Conservation (phyloP, 2,113 vertebrate genomes). For the Oriolus oriolus region DNA sequence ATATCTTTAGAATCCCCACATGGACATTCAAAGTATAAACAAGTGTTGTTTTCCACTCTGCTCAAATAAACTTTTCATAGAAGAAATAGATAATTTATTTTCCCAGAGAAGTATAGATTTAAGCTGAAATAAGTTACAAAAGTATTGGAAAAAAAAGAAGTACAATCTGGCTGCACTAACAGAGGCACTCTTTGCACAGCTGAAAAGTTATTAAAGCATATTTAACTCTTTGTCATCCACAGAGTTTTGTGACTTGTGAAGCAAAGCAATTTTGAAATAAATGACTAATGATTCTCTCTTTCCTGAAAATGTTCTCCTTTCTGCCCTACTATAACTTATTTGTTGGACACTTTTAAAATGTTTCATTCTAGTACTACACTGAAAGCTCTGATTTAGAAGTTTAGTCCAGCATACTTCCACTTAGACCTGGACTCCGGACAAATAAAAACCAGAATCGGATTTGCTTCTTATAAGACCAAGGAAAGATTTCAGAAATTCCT, state of each 20-base stretch:
- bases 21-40: neutral
- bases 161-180: neutral
- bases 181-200: neutral
- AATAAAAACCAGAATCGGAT: neutral
- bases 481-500: neutral
- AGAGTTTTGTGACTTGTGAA: neutral
- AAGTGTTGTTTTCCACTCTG: neutral
- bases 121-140: neutral
- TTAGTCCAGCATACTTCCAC: neutral
- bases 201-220: neutral
- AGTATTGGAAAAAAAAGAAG: constrained; percentile 4
- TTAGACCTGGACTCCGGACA: neutral
- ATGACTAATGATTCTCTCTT: neutral
- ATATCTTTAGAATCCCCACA: neutral
- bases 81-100: constrained; percentile 26
- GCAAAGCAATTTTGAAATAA: neutral
- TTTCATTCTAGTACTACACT: neutral
- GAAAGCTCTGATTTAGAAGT: neutral
- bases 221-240: neutral
- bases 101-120: constrained; percentile 22
- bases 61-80: constrained; percentile 1
- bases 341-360: neutral
- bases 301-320: neutral
- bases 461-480: neutral
- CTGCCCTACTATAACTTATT: neutral